Percentiles rank a stretch among this genome's conserved stretches.
Evolutionary conservation across 30 jellyfish, hydroid and myxozoan species (phyloP).

Genomic region (Chrysaora quinquecirrha): DNA sequence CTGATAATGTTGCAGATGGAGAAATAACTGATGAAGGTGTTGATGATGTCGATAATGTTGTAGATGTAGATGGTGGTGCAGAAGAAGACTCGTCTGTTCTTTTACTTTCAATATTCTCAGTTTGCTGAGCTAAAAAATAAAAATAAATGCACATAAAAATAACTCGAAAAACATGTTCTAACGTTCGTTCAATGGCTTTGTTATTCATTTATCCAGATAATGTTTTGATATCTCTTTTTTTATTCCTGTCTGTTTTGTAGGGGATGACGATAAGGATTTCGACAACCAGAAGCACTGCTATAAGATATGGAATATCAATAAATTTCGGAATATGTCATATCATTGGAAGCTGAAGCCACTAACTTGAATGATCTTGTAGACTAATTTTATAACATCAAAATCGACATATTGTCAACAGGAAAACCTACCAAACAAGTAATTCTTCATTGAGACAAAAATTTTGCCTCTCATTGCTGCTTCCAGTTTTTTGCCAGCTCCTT

Average conservation of each 20-base stretch:
- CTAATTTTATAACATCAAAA: neutral
- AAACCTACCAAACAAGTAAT: conserved; percentile 18
- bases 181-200: neutral
- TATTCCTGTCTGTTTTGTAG: neutral
- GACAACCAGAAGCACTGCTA: neutral
- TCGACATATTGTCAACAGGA: neutral
- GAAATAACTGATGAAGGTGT: neutral
- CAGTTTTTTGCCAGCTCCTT: conserved; percentile 26
- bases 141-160: no score
- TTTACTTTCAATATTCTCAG: neutral
- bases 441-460: conserved; percentile 18
- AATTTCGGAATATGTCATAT: neutral
- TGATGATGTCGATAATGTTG: neutral
- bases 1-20: neutral
- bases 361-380: neutral
- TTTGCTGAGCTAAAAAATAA: neutral
- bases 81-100: conserved; percentile 1
- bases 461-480: conserved; percentile 21
- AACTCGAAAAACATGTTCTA: neutral
- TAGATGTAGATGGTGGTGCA: neutral
- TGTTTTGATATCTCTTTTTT: neutral
- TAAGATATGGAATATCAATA: neutral
- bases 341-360: neutral
- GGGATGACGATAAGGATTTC: neutral
- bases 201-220: neutral